phyloP scores from a whole-genome alignment of 1,140 invertebrate species.

The Diploscapter pachys region DNA sequence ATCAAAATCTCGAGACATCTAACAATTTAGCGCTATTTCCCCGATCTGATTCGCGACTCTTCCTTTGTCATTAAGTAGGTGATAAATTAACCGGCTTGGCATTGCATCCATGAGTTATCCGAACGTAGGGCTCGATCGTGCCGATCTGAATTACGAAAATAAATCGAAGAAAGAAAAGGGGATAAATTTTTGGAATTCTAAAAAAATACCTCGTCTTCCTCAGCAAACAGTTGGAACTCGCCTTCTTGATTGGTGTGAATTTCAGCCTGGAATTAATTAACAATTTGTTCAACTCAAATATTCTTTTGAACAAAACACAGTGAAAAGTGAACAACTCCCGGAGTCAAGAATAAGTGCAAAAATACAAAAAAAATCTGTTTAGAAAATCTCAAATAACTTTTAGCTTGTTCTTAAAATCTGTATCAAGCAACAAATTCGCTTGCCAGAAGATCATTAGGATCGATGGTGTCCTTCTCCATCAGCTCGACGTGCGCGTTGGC shows the following conservation, averaged over 20 bases:
- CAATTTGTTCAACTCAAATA: conserved; percentile 20
- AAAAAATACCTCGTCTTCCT: conserved; percentile 10
- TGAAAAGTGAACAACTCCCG: too few relatives aligned
- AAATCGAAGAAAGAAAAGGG: too few relatives aligned
- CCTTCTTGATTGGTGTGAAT: conserved; percentile 21
- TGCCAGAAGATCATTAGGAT: background rate
- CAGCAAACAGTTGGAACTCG: conserved; percentile 20
- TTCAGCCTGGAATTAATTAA: conserved; percentile 5
- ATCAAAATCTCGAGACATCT: too few relatives aligned
- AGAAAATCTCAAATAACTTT: background rate
- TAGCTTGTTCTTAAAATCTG: background rate
- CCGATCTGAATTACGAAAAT: background rate
- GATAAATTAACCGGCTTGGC: too few relatives aligned
- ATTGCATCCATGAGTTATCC: conserved; percentile 19
- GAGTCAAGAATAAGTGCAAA: too few relatives aligned
- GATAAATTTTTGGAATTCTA: too few relatives aligned
- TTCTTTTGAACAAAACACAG: too few relatives aligned
- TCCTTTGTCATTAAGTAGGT: too few relatives aligned
- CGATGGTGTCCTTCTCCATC: conserved; percentile 16
- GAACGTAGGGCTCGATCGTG: conserved; percentile 19
- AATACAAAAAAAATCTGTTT: too few relatives aligned
- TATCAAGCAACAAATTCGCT: too few relatives aligned
- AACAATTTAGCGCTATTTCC: too few relatives aligned
- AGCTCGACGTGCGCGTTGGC: conserved; percentile 17
- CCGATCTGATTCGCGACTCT: too few relatives aligned